These are phyloP conservation scores for Apis cerana DNA, from an alignment of 1,140 invertebrate genomes.

Conservation along the genomic window DNA sequence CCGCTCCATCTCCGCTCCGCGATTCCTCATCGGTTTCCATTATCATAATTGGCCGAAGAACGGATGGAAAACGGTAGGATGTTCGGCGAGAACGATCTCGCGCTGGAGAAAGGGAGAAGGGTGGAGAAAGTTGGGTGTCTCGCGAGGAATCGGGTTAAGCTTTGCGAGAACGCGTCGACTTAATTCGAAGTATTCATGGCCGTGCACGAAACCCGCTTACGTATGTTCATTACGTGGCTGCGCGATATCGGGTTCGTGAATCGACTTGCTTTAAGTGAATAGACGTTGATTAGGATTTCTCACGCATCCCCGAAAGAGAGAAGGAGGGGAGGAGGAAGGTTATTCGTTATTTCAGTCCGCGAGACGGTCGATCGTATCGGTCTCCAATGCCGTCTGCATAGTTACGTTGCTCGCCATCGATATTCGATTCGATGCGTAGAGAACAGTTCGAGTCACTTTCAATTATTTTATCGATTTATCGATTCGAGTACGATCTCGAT, in stretches of 20 bases:
- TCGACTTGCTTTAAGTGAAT: slow-evolving; percentile 38
- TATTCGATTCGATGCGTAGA: not conserved
- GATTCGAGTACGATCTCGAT: not conserved
- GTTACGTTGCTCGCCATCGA: not conserved
- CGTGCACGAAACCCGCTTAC: not conserved
- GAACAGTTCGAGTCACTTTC: not conserved
- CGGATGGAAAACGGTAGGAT: not conserved
- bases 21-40: not conserved
- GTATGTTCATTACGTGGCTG: slow-evolving; percentile 14
- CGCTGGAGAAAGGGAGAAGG: not conserved
- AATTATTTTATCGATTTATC: not conserved
- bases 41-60: slow-evolving; percentile 12
- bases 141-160: not conserved
- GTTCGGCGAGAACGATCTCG: not conserved
- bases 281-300: slow-evolving; percentile 42
- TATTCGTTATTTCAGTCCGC: slow-evolving; percentile 34
- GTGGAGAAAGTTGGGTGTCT: not conserved
- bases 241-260: slow-evolving; percentile 36
- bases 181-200: slow-evolving; percentile 14
- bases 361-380: slow-evolving; percentile 20
- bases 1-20: not conserved
- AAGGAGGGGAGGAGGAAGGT: not conserved
- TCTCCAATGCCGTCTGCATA: slow-evolving; percentile 8
- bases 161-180: not conserved
- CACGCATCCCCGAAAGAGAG: slow-evolving; percentile 16